These are phyloP conservation scores for Heliconius ismenius DNA, from an alignment of 2,888 invertebrate genomes.

Conservation along the genomic window DNA sequence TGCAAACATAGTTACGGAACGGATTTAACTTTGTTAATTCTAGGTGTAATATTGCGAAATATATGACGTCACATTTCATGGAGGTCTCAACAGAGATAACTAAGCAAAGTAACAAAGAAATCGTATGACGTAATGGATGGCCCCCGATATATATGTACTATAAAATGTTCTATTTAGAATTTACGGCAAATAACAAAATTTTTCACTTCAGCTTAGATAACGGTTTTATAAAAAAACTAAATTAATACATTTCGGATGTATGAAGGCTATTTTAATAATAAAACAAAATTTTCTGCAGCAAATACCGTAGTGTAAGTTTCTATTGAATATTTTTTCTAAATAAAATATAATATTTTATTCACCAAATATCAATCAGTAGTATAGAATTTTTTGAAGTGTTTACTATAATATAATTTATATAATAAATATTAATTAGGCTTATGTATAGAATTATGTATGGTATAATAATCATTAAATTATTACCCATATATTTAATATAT, in stretches of 20 bases:
- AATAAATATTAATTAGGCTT: constrained; percentile 23
- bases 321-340: not conserved
- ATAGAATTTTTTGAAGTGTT: constrained; percentile 27
- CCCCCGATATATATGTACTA: not conserved
- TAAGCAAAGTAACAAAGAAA: not conserved
- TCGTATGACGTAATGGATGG: constrained; percentile 2
- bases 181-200: not conserved
- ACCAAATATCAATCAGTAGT: constrained; percentile 30
- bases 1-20: too few species aligned
- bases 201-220: not conserved
- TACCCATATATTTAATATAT: not conserved
- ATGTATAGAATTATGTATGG: constrained; percentile 3
- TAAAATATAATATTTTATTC: not conserved
- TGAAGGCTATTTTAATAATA: not conserved
- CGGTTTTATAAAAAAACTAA: not conserved
- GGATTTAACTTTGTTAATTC: too few species aligned
- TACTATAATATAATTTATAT: constrained; percentile 12
- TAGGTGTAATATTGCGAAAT: too few species aligned
- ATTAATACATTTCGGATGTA: not conserved
- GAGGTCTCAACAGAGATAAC: too few species aligned
- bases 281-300: not conserved
- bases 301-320: not conserved
- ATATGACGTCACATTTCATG: too few species aligned
- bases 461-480: constrained; percentile 3
- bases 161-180: not conserved